Evolutionary conservation across 2,797 vertebrate genomes (phyloP).

Genomic region (Hydrocynus forskahlii): DNA sequence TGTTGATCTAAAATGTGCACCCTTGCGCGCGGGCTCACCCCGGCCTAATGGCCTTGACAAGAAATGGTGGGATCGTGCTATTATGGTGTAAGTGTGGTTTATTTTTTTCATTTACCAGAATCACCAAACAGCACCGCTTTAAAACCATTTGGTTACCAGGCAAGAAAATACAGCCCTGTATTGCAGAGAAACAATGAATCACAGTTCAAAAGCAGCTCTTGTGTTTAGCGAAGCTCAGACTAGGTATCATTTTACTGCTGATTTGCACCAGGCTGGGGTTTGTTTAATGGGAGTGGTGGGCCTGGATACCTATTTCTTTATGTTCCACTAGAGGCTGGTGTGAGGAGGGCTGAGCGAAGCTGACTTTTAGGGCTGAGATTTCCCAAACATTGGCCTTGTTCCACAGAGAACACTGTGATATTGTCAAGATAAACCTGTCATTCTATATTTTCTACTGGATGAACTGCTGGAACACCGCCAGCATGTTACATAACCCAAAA

Average conservation of each 20-base stretch:
- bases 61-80: conserved; percentile 2
- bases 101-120: background rate
- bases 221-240: background rate
- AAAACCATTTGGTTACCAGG: background rate
- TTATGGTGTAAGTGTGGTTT: background rate
- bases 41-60: conserved; percentile 12
- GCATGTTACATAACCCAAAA: conserved; percentile 64
- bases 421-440: conserved; percentile 65
- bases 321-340: background rate
- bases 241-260: conserved; percentile 29
- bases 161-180: background rate
- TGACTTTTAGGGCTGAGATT: conserved; percentile 34
- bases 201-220: conserved; percentile 3
- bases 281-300: conserved; percentile 39
- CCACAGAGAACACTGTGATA: conserved; percentile 52
- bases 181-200: background rate
- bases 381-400: conserved; percentile 49
- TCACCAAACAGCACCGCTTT: background rate
- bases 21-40: conserved; percentile 46
- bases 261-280: conserved; percentile 4
- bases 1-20: conserved; percentile 69
- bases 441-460: conserved; percentile 61
- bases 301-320: conserved; percentile 23
- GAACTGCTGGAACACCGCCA: conserved; percentile 64
- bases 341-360: background rate